These are phyloP conservation scores for Dallia pectoralis DNA, from an alignment of 2,797 vertebrate species.

Conservation along the genomic window DNA sequence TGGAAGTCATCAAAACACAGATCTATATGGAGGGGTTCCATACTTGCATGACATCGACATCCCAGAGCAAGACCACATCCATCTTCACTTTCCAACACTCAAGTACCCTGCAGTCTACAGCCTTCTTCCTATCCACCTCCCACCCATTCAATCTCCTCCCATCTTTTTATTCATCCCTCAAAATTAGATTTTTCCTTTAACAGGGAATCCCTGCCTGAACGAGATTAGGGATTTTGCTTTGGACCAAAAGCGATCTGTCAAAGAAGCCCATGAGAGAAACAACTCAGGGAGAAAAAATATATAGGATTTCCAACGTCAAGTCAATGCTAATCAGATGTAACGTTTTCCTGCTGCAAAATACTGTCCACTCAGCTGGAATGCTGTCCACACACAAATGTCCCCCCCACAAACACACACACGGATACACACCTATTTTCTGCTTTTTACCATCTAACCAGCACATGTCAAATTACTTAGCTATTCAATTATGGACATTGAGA, in stretches of 20 bases:
- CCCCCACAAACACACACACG: slow-evolving; percentile 12
- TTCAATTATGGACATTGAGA: not conserved
- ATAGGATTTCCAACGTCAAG: slow-evolving; percentile 47
- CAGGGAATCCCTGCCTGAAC: slow-evolving; percentile 56
- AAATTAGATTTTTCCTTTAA: slow-evolving; percentile 35
- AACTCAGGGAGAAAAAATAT: slow-evolving; percentile 31
- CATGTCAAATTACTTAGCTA: no score
- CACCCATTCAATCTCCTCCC: slow-evolving; percentile 9
- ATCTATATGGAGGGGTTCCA: slow-evolving; percentile 3
- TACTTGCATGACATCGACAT: slow-evolving; percentile 6
- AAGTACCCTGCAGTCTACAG: slow-evolving; percentile 7
- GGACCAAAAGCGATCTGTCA: slow-evolving; percentile 47
- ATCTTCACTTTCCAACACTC: slow-evolving; percentile 18
- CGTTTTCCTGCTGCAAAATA: slow-evolving; percentile 8
- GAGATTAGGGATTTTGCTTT: slow-evolving; percentile 46
- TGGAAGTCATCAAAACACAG: slow-evolving; percentile 12
- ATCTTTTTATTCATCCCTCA: slow-evolving; percentile 14
- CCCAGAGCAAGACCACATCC: slow-evolving; percentile 12
- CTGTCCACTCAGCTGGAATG: slow-evolving; percentile 7
- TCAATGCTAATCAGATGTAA: slow-evolving; percentile 36
- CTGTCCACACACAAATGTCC: slow-evolving; percentile 18
- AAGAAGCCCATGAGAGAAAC: slow-evolving; percentile 37
- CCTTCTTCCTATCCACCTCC: slow-evolving; percentile 6
- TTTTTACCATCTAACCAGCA: not conserved
- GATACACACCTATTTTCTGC: not conserved